Evolutionary conservation across 2,888 invertebrate genomes (phyloP).

Genomic region (Leucoma salicis): DNA sequence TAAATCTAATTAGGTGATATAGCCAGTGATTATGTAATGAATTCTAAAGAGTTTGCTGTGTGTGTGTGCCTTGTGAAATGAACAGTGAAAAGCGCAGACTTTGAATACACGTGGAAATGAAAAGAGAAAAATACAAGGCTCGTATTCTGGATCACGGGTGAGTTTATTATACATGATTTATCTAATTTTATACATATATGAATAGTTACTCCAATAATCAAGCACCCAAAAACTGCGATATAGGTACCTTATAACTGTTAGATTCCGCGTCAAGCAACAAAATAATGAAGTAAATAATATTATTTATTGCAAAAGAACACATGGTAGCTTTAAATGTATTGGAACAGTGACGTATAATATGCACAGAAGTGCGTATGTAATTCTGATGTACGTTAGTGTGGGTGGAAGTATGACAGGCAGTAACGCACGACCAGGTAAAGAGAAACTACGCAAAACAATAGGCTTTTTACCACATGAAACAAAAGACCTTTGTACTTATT

Average conservation of each 20-base stretch:
- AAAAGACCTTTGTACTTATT: slow-evolving; percentile 20
- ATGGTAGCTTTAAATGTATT: slow-evolving; percentile 33
- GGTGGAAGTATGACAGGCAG: slow-evolving; percentile 15
- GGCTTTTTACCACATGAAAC: slow-evolving; percentile 18
- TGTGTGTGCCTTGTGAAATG: slow-evolving; percentile 56
- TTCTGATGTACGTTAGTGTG: not conserved
- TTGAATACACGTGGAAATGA: slow-evolving; percentile 69
- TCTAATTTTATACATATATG: slow-evolving; percentile 4
- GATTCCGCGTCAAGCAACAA: slow-evolving; percentile 26
- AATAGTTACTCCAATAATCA: slow-evolving; percentile 17
- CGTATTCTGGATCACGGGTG: slow-evolving; percentile 58
- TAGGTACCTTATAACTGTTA: slow-evolving; percentile 12
- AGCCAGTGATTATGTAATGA: slow-evolving; percentile 45
- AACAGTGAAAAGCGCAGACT: slow-evolving; percentile 51
- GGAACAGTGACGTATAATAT: slow-evolving; percentile 21
- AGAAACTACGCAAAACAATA: slow-evolving; percentile 43
- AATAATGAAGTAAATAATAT: slow-evolving; percentile 30
- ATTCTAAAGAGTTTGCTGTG: slow-evolving; percentile 36
- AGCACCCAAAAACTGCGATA: slow-evolving; percentile 13
- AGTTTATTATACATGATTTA: slow-evolving; percentile 30
- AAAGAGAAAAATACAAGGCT: slow-evolving; percentile 79
- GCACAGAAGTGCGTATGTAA: not conserved
- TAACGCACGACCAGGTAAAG: slow-evolving; percentile 39
- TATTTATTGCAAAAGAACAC: slow-evolving; percentile 35
- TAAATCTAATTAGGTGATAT: slow-evolving; percentile 41